Evolutionary conservation across 2,888 invertebrate species (phyloP), one percentile per base, ranked within the genome.

Genomic region (Gari tellinella): DNA sequence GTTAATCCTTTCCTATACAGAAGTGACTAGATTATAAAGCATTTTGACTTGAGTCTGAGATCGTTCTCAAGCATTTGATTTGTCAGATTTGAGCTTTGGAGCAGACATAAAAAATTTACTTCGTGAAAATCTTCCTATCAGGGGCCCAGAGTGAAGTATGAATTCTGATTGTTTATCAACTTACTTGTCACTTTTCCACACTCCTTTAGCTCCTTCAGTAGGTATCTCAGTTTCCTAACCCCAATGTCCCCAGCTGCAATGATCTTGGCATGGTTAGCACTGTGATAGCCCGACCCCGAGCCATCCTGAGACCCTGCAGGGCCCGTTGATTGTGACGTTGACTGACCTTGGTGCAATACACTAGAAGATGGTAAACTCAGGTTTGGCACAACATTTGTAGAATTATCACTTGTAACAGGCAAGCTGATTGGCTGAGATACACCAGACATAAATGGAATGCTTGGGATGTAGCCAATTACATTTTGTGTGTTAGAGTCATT

Each of bases 181-280:
- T 83, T 67, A 87, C 86, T 85, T 43, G 74, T 67, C 41, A 83
- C 76, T 72, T 81, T 84, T 26, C 81, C 83, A 51, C 83, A 84
- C 70, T 87, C 84, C 26, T 80, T 79, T 41, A 87, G 72, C 43
- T 87, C 86, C 26, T 79, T 74, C n/a, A 87, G 51, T 37, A 84
- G 66, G 55, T 81, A 83, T 57, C 83, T 64, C 51, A 87, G 66
- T 31, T 80, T 82, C 52, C 83, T 81, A 7, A 82, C 76, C 15
- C 84, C 84, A 58, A 82, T 75, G 46, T 83, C 82, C 1, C 77
- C 75, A 8, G 74, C 78, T 40, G 78, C 78, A 17, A 78, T 63
- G 0, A 53, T 61, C 61, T 74, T 65, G 0, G 73, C 60, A 40
- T 70, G 58, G 12, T 48, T 40, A 7, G 23, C 43, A 41, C 73